Percentiles rank a stretch among this genome's conserved stretches.
phyloP scores from a whole-genome alignment of 2,113 vertebrate species.

The Cyphomyrus plagiostoma region DNA sequence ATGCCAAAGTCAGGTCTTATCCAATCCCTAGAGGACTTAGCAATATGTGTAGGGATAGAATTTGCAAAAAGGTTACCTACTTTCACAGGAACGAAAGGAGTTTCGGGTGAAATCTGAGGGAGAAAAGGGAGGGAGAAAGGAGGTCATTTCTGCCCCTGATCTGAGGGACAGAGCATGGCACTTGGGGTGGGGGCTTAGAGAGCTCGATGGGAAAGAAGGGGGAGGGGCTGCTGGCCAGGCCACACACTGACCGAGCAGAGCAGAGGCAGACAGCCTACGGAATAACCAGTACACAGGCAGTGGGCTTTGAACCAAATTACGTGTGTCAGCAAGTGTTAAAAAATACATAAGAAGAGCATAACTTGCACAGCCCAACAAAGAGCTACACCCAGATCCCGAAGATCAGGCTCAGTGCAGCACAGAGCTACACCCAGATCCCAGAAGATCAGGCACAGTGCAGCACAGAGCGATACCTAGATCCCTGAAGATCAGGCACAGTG shows the following conservation, averaged over 20 bases:
- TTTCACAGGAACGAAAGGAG: background rate
- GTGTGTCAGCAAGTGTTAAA: background rate
- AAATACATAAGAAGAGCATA: background rate
- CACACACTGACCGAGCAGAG: slow-evolving; percentile 7
- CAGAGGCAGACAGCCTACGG: background rate
- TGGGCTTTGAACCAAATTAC: background rate
- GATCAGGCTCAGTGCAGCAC: background rate
- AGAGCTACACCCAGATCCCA: background rate
- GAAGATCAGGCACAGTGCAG: background rate
- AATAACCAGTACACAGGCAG: background rate
- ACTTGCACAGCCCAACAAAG: background rate
- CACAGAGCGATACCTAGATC: too few species aligned
- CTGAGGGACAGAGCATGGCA: background rate
- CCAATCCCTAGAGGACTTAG: background rate
- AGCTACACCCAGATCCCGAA: background rate
- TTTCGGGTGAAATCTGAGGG: background rate
- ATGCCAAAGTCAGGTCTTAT: background rate
- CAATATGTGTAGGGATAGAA: background rate
- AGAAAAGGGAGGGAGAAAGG: background rate
- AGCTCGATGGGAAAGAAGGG: slow-evolving; percentile 21
- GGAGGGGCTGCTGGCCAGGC: slow-evolving; percentile 10
- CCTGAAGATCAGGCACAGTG: too few species aligned
- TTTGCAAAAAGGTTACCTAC: background rate
- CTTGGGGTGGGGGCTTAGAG: background rate
- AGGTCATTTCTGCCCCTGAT: background rate